A percentile compares a stretch with the other conserved stretches of the same genome.
Evolutionary conservation across 1,140 invertebrate species (phyloP).

Genomic region (Probaryconus sp.): DNA sequence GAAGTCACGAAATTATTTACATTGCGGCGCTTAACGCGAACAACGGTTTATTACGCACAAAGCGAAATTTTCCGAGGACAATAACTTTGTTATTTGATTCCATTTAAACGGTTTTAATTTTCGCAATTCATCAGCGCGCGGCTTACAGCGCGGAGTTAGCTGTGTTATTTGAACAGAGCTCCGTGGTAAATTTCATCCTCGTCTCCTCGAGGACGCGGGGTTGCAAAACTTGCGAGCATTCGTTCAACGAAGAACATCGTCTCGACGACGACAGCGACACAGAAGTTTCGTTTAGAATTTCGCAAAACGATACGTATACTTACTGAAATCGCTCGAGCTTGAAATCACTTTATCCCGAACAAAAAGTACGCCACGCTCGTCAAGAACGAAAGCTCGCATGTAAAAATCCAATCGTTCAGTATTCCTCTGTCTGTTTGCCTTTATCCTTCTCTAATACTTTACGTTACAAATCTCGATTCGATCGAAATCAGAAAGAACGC

Average conservation of each 20-base stretch:
- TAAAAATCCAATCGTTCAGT: slow-evolving; percentile 22
- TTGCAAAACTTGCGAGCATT: slow-evolving; percentile 20
- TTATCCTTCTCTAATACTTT: slow-evolving; percentile 25
- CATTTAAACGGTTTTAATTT: slow-evolving; percentile 5
- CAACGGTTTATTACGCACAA: too few species aligned
- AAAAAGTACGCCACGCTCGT: slow-evolving; percentile 36
- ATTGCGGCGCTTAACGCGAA: too few species aligned
- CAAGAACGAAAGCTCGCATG: slow-evolving; percentile 39
- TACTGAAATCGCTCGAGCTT: slow-evolving; percentile 54
- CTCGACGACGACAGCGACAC: slow-evolving; percentile 21
- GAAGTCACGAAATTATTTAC: too few species aligned
- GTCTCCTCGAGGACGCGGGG: background rate
- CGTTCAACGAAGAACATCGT: slow-evolving; percentile 27
- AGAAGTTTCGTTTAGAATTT: slow-evolving; percentile 45
- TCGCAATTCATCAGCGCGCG: slow-evolving; percentile 11
- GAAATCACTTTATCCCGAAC: slow-evolving; percentile 62
- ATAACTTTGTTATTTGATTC: background rate
- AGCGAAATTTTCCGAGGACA: too few species aligned
- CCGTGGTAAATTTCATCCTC: slow-evolving; percentile 2
- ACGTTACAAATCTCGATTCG: background rate
- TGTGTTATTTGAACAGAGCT: slow-evolving; percentile 6
- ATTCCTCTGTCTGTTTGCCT: too few species aligned
- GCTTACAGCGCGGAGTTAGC: background rate
- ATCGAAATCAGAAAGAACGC: too few species aligned
- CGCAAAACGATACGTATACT: slow-evolving; percentile 43